Evolutionary conservation across 2,113 vertebrate genomes (phyloP).

Genomic region (Semnornis frantzii): DNA sequence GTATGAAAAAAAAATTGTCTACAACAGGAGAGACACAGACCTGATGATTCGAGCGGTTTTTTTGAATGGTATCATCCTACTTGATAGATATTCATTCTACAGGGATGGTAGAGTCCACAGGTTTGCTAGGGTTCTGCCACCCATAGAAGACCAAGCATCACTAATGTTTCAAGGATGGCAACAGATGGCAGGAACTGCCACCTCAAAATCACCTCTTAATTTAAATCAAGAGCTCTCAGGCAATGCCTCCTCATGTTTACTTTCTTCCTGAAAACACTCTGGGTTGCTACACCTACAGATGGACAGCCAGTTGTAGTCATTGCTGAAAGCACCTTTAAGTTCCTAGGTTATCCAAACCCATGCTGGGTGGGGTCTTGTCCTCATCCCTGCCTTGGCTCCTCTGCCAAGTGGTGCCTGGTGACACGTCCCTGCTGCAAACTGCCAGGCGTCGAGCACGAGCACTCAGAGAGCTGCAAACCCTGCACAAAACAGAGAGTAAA

Average conservation of each 20-base stretch:
- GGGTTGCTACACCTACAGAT: background rate
- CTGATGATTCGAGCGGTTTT: background rate
- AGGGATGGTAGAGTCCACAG: background rate
- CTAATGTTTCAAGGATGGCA: background rate
- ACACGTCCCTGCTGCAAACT: background rate
- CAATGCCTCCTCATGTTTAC: background rate
- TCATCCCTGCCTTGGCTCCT: background rate
- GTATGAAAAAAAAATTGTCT: background rate
- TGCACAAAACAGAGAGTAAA: background rate
- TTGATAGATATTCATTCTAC: background rate
- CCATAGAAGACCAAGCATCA: background rate
- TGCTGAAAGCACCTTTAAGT: background rate
- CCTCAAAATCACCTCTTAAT: background rate
- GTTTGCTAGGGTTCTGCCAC: background rate
- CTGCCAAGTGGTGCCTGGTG: accelerated
- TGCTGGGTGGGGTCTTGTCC: background rate
- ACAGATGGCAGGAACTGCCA: background rate
- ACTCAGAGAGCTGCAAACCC: background rate
- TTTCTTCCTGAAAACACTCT: background rate
- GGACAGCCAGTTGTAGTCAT: background rate
- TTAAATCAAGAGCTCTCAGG: background rate
- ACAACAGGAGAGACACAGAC: background rate
- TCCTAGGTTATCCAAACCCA: background rate
- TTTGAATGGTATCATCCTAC: background rate
- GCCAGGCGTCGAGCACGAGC: accelerated